Conservation (phyloP, 2,113 vertebrate species). For the Pithys albifrons region DNA sequence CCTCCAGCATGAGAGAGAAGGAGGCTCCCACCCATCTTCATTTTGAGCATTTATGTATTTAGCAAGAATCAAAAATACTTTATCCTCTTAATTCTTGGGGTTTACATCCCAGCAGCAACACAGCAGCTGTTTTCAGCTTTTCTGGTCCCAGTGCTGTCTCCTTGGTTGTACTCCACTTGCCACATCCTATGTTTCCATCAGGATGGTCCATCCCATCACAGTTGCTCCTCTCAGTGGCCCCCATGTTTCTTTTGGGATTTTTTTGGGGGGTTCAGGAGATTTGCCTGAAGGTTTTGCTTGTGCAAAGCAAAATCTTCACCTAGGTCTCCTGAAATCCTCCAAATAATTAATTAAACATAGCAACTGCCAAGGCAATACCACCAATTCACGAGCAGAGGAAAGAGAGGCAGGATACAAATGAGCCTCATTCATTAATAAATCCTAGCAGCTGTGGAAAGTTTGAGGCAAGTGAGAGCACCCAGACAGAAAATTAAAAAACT, state of each 20-base stretch:
- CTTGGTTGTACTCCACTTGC: neutral
- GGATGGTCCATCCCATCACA: accelerated
- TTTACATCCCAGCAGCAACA: neutral
- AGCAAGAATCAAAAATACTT: neutral
- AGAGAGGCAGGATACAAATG: constrained; percentile 17
- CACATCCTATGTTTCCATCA: accelerated
- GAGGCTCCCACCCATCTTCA: neutral
- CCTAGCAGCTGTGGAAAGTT: constrained; percentile 80
- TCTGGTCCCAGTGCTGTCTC: accelerated
- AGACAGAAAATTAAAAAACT: constrained; percentile 85
- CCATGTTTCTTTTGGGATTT: neutral
- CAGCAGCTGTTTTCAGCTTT: neutral
- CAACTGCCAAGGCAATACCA: neutral
- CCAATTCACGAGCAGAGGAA: neutral
- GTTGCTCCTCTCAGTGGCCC: neutral
- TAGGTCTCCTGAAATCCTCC: neutral
- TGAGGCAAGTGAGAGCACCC: constrained; percentile 77
- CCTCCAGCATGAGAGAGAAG: neutral
- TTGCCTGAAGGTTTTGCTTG: neutral
- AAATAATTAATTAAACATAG: neutral
- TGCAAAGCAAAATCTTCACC: neutral
- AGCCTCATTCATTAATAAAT: constrained; percentile 67
- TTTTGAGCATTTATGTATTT: neutral
- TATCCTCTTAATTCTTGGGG: neutral
- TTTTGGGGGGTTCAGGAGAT: neutral